These are phyloP conservation scores for Habroteleia sp. DNA, from an alignment of 2,888 invertebrate species.

Conservation along the genomic window DNA sequence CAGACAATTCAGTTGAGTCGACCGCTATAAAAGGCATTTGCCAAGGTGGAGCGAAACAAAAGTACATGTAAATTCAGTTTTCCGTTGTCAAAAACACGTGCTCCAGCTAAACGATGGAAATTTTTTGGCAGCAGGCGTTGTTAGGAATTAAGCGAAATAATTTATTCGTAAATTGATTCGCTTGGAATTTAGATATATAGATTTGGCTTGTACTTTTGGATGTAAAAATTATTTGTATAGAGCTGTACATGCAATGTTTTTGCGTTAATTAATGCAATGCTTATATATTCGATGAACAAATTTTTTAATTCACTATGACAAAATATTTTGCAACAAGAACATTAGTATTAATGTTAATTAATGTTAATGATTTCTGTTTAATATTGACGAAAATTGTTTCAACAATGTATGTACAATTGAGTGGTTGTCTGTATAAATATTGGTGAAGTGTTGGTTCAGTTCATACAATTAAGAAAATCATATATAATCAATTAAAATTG, in stretches of 20 bases:
- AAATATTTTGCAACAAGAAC: background rate
- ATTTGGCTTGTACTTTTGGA: no score
- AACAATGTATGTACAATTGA: no score
- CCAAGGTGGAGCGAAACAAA: background rate
- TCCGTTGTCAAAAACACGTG: no score
- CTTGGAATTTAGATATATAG: no score
- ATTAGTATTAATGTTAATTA: conserved; percentile 5
- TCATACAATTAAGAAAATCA: no score
- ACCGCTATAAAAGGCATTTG: conserved; percentile 25
- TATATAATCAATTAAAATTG: background rate
- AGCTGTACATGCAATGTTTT: no score
- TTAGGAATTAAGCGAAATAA: no score
- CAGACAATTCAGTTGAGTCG: conserved; percentile 16
- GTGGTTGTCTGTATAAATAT: background rate
- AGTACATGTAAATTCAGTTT: conserved; percentile 11
- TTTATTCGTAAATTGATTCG: no score
- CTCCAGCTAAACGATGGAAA: no score
- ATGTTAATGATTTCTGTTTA: conserved; percentile 12
- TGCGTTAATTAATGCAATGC: conserved; percentile 5
- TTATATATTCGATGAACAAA: background rate
- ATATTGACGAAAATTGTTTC: background rate
- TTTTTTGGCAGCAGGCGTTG: no score
- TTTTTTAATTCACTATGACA: background rate
- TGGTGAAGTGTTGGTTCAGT: background rate
- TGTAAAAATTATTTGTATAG: no score